Evolutionary conservation across 2,888 invertebrate species (phyloP), one percentile per base, ranked within the genome.

Genomic region (Temnothorax ravouxi): DNA sequence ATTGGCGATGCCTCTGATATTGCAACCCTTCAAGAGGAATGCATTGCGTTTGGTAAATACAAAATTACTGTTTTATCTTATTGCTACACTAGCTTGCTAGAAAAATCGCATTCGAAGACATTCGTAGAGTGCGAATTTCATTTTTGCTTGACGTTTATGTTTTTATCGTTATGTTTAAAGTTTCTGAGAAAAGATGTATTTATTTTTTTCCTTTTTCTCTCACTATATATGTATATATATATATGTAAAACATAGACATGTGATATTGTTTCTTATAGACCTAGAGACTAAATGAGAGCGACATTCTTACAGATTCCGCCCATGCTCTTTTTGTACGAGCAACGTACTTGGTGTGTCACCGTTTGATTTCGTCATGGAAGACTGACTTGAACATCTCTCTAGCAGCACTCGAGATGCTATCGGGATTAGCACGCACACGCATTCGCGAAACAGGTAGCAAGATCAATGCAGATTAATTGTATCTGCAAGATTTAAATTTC

Each of bases 301-400:
- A 80, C 25, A 64, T 88, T 93, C 92, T 89, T 94, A 56, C 95
- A 98, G 98, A 98, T 95, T 97, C 97, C 71, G 97, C 98, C 0
- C 97, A 97, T 94, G 98, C 98, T 2, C 95, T 99, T 87, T 99
- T 99, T 93, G 98, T 99, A 0, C 96, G 98, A 84, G 98, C 99
- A 9, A 98, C 99, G 0, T 98, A 99, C 93, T 96, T 99, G 91
- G 99, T 99, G 54, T 99, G 99, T 93, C 99, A 99, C 95, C 97
- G 99, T 34, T 96, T 99, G 84, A 99, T 99, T 93, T 98, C 99
- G 0, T 98, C 98, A 0, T 99, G 99, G 99, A 99, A 99, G 95
- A 97, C 98, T 0, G 99, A 99, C 95, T 95, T 99, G 85, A 99
- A 98, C 94, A 98, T 99, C 56, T 99, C 99, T 0, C 95, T 99